These are phyloP conservation scores for Biston betularia DNA, from an alignment of 2,888 invertebrate species.

Conservation along the genomic window DNA sequence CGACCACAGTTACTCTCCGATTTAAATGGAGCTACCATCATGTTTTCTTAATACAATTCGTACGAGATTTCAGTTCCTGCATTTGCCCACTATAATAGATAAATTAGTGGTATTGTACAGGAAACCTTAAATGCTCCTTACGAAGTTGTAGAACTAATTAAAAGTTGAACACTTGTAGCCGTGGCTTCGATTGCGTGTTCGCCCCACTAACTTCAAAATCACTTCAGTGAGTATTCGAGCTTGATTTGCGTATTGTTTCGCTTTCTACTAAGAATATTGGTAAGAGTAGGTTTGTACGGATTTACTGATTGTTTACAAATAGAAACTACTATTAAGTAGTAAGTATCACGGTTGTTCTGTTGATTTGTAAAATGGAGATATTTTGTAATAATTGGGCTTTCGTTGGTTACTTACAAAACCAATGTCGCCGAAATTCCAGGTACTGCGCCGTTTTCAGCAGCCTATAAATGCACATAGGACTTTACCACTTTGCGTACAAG, in stretches of 20 bases:
- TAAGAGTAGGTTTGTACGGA: not conserved
- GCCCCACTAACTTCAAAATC: conserved; percentile 59
- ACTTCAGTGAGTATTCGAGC: conserved; percentile 43
- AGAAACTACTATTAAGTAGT: not conserved
- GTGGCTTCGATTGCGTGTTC: conserved; percentile 59
- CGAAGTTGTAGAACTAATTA: conserved; percentile 77
- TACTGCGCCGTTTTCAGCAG: not conserved
- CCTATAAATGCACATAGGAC: conserved; percentile 37
- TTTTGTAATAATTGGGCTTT: too few relatives aligned
- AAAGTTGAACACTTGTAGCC: conserved; percentile 79
- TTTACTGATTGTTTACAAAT: not conserved
- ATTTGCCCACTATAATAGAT: not conserved
- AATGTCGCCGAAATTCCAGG: not conserved
- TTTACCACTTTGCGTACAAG: conserved; percentile 39
- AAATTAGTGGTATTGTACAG: conserved; percentile 45
- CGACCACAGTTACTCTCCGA: not conserved
- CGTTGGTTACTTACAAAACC: too few relatives aligned
- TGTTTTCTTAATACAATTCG: not conserved
- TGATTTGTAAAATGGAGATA: too few relatives aligned
- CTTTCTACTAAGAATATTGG: not conserved
- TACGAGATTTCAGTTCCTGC: not conserved
- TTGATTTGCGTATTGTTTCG: conserved; percentile 29
- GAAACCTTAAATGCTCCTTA: conserved; percentile 72
- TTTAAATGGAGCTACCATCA: not conserved
- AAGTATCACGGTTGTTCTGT: too few relatives aligned